Evolutionary conservation across 2,888 invertebrate genomes (phyloP).

Genomic region (Sylvicola cinctus): DNA sequence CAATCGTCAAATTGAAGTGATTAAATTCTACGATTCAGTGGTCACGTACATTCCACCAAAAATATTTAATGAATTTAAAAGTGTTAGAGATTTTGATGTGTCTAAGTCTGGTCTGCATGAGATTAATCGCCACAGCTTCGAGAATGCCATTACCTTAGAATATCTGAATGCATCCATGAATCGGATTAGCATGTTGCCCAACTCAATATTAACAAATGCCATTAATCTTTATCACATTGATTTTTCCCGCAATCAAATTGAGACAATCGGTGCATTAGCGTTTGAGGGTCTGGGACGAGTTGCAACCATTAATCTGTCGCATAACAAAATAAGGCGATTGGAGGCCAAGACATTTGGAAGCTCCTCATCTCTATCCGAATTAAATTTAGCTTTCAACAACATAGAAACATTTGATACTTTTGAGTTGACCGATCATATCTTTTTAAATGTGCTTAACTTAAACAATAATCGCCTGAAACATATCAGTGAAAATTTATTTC

Average conservation of each 20-base stretch:
- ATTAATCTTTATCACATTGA: conserved; percentile 17
- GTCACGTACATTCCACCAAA: conserved; percentile 21
- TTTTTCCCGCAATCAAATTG: conserved; percentile 17
- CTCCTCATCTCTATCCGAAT: conserved; percentile 3
- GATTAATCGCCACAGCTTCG: conserved; percentile 19
- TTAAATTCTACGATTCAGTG: conserved; percentile 23
- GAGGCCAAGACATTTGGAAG: neutral
- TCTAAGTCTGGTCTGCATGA: conserved; percentile 20
- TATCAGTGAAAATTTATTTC: conserved; percentile 18
- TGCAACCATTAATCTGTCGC: conserved; percentile 18
- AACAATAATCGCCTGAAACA: conserved; percentile 17
- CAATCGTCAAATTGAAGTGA: too few species aligned
- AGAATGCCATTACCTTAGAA: conserved; percentile 17
- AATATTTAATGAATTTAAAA: conserved; percentile 18
- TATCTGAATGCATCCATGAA: conserved; percentile 20
- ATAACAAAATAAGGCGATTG: conserved; percentile 4
- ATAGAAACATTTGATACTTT: conserved; percentile 15
- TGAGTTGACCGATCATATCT: conserved; percentile 19
- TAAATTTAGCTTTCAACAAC: conserved; percentile 11
- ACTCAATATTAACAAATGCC: conserved; percentile 21
- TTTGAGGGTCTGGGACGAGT: conserved; percentile 18
- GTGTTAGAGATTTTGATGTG: conserved; percentile 19
- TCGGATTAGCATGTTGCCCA: conserved; percentile 17
- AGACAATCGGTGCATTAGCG: conserved; percentile 15
- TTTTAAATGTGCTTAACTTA: conserved; percentile 15